A percentile compares a stretch with the other conserved stretches of the same genome.
These are phyloP conservation scores for Augochlorella aurata DNA, from an alignment of 2,888 invertebrate genomes.

Conservation along the genomic window DNA sequence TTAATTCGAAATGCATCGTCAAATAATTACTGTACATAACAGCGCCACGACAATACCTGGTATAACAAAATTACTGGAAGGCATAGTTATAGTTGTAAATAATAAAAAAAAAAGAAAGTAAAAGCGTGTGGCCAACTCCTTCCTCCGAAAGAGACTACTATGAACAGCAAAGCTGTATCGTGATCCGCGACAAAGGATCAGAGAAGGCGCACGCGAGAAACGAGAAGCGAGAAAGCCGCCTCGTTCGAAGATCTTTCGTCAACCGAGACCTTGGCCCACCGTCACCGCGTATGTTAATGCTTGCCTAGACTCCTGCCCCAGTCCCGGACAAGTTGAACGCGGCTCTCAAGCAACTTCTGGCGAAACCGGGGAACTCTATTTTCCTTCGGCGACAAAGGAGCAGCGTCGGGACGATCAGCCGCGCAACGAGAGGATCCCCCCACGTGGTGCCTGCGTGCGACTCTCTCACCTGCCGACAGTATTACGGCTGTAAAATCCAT, in stretches of 20 bases:
- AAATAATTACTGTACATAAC: background rate
- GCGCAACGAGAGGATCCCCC: background rate
- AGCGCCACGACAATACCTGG: no score
- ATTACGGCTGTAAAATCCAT: slow-evolving; percentile 12
- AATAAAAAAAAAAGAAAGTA: no score
- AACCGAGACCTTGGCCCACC: slow-evolving; percentile 42
- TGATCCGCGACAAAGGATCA: background rate
- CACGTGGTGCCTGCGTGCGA: background rate
- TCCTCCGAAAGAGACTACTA: background rate
- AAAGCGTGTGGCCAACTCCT: background rate
- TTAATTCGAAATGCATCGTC: background rate
- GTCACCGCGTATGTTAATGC: slow-evolving; percentile 46
- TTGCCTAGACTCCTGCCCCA: slow-evolving; percentile 25
- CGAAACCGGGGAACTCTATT: slow-evolving; percentile 31
- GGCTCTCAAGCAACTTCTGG: slow-evolving; percentile 11
- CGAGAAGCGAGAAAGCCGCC: slow-evolving; percentile 10
- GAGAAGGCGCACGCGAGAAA: background rate
- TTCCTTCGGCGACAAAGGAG: slow-evolving; percentile 22
- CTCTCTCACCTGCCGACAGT: slow-evolving; percentile 6
- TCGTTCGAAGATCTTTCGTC: slow-evolving; percentile 19
- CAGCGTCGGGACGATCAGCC: background rate
- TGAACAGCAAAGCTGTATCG: background rate
- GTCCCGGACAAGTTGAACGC: slow-evolving; percentile 13
- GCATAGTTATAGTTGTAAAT: no score
- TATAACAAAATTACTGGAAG: no score